A percentile compares a stretch with the other conserved stretches of the same genome.
Conservation (phyloP, 2,888 invertebrate species). For the Chloroclysta siterata region DNA sequence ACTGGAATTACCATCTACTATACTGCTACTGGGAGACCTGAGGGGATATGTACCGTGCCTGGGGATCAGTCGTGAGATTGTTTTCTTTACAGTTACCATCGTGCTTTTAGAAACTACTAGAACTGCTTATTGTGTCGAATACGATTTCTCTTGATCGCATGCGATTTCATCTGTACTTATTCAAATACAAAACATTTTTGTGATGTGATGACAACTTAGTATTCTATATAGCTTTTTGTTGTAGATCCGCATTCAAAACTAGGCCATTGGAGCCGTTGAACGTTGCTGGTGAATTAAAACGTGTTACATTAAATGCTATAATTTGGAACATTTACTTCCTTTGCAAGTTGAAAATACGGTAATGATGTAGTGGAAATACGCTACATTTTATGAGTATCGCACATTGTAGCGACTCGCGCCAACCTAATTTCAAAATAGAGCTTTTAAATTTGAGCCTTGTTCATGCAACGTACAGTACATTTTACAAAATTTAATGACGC, state of each 20-base stretch:
- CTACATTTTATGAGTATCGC: slow-evolving; percentile 9
- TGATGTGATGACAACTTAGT: too few relatives aligned
- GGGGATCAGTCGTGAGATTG: too few relatives aligned
- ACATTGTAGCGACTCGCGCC: background rate
- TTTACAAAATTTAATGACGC: background rate
- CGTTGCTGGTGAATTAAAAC: slow-evolving; percentile 53
- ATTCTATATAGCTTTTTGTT: too few relatives aligned
- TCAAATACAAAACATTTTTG: too few relatives aligned
- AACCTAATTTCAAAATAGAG: background rate
- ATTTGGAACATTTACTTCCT: slow-evolving; percentile 42
- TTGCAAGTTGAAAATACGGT: slow-evolving; percentile 28
- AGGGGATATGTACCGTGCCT: too few relatives aligned
- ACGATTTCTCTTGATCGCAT: too few relatives aligned
- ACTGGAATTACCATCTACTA: too few relatives aligned
- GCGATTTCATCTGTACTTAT: too few relatives aligned
- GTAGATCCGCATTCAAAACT: slow-evolving; percentile 35
- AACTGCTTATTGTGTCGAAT: background rate
- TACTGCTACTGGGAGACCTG: too few relatives aligned
- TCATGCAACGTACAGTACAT: background rate
- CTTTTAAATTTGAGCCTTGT: background rate
- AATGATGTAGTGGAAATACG: slow-evolving; percentile 26
- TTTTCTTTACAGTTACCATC: too few relatives aligned
- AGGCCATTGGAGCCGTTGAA: slow-evolving; percentile 54
- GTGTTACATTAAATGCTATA: slow-evolving; percentile 45
- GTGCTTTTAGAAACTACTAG: too few relatives aligned